Evolutionary conservation across 1,140 invertebrate species (phyloP).

Genomic region (Drosophila truncata): DNA sequence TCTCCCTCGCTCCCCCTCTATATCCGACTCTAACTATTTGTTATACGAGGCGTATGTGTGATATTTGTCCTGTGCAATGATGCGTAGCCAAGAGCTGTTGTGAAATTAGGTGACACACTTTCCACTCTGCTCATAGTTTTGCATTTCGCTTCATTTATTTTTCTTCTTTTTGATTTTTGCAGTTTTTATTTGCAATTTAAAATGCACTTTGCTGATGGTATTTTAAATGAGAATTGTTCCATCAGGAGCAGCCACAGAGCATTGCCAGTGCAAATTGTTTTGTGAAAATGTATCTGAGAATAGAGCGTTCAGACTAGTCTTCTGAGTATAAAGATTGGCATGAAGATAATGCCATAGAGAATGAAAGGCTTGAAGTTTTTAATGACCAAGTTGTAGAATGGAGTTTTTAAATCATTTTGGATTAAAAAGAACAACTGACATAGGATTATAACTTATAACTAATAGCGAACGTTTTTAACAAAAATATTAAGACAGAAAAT

Average conservation of each 20-base stretch:
- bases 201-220: constrained; percentile 71
- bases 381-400: neutral
- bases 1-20: neutral
- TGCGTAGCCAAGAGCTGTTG: constrained; percentile 65
- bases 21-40: constrained; percentile 43
- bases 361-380: neutral
- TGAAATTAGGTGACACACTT: constrained; percentile 80
- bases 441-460: neutral
- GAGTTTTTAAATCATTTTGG: neutral
- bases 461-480: too few species aligned
- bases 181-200: constrained; percentile 48
- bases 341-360: neutral
- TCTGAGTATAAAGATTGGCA: neutral
- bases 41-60: constrained; percentile 30
- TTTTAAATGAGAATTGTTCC: constrained; percentile 64
- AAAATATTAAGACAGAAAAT: too few species aligned
- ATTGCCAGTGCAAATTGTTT: constrained; percentile 31
- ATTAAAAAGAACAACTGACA: neutral
- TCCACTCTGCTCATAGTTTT: constrained; percentile 46
- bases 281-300: constrained; percentile 4
- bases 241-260: constrained; percentile 9
- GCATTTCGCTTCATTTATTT: constrained; percentile 22
- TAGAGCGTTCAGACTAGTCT: neutral
- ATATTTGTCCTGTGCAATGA: constrained; percentile 60
- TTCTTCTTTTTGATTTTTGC: constrained; percentile 7